Percentiles rank a stretch among this genome's conserved stretches.
Evolutionary conservation across 2,888 invertebrate genomes (phyloP).

Genomic region (Plagodis dolabraria): DNA sequence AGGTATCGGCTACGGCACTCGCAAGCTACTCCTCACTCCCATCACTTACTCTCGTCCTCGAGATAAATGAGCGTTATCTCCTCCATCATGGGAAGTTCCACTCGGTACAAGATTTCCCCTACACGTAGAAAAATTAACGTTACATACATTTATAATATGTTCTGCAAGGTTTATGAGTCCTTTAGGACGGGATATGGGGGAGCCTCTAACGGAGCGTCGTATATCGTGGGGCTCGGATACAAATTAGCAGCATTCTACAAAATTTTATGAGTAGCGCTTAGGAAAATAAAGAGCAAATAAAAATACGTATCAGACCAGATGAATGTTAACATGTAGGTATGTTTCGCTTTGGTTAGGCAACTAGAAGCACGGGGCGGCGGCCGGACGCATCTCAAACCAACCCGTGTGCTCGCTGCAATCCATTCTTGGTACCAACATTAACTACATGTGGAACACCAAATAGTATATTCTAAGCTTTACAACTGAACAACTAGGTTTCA

Average conservation of each 20-base stretch:
- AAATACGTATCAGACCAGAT: constrained; percentile 57
- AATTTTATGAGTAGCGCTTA: constrained; percentile 65
- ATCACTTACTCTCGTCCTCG: constrained; percentile 93
- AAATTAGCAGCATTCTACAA: constrained; percentile 55
- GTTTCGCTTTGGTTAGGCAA: constrained; percentile 72
- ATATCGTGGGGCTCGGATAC: constrained; percentile 41
- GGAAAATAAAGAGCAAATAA: constrained; percentile 68
- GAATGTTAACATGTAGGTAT: constrained; percentile 56
- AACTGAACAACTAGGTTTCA: constrained; percentile 30
- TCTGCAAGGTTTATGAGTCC: constrained; percentile 42
- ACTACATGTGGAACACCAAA: constrained; percentile 69
- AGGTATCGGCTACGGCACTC: constrained; percentile 86
- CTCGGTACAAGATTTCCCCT: constrained; percentile 96
- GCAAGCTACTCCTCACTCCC: constrained; percentile 88
- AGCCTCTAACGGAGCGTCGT: constrained; percentile 19
- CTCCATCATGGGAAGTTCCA: constrained; percentile 97
- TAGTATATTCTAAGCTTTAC: constrained; percentile 48
- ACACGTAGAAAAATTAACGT: constrained; percentile 85
- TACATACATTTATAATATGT: constrained; percentile 73
- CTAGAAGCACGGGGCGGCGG: constrained; percentile 81
- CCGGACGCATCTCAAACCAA: constrained; percentile 60
- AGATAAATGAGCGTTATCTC: constrained; percentile 97
- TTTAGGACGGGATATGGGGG: constrained; percentile 17
- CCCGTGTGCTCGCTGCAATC: constrained; percentile 69
- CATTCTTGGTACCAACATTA: constrained; percentile 57